These are phyloP conservation scores for Meloidogyne chitwoodi DNA, from an alignment of 1,140 invertebrate genomes.

Conservation along the genomic window DNA sequence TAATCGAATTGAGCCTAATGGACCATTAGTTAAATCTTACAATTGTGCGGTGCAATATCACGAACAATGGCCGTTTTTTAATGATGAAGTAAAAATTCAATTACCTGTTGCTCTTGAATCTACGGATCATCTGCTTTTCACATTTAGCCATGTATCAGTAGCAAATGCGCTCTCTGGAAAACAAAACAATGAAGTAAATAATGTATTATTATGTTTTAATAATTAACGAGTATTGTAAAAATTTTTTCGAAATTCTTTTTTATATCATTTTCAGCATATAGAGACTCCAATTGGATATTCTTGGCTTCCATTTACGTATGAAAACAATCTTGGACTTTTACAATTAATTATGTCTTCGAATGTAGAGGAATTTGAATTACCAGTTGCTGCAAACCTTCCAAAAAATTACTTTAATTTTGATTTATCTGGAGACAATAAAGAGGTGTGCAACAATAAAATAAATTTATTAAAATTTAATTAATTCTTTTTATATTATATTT, in stretches of 20 bases:
- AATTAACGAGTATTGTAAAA: not conserved
- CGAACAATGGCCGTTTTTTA: slow-evolving; percentile 43
- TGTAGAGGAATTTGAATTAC: slow-evolving; percentile 40
- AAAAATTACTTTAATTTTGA: slow-evolving; percentile 27
- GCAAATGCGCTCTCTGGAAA: slow-evolving; percentile 35
- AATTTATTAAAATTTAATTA: not conserved
- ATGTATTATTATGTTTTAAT: too few species aligned
- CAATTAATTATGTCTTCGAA: slow-evolving; percentile 34
- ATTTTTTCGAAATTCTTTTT: slow-evolving; percentile 2
- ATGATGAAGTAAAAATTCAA: slow-evolving; percentile 40
- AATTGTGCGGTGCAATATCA: slow-evolving; percentile 42
- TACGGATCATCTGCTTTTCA: slow-evolving; percentile 40
- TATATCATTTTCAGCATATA: slow-evolving; percentile 16
- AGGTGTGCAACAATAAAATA: not conserved
- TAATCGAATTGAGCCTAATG: slow-evolving; percentile 22
- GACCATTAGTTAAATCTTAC: slow-evolving; percentile 29
- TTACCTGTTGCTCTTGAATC: slow-evolving; percentile 28
- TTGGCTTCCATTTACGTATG: slow-evolving; percentile 34
- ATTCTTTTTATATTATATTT: too few species aligned
- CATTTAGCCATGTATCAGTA: slow-evolving; percentile 40
- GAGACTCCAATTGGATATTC: slow-evolving; percentile 41
- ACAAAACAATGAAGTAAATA: slow-evolving; percentile 1
- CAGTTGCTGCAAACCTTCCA: slow-evolving; percentile 33
- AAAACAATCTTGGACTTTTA: not conserved
- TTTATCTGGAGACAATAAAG: not conserved